These are phyloP conservation scores for Zapus hudsonius DNA, from an alignment of 2,113 vertebrate species.

Conservation along the genomic window DNA sequence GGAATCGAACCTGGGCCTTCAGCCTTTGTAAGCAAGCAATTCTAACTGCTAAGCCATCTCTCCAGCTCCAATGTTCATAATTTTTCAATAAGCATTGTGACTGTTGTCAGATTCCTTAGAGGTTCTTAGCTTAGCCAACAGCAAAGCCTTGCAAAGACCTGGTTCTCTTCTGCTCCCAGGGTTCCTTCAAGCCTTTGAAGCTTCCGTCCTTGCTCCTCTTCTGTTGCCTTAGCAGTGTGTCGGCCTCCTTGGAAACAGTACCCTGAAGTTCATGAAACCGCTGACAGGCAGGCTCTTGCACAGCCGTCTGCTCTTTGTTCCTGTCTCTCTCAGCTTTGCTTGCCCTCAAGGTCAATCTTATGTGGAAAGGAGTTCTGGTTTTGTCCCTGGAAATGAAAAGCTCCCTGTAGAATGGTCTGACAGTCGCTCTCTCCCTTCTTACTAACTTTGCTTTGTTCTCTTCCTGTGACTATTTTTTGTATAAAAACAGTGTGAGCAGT, in stretches of 20 bases:
- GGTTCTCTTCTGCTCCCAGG: not conserved
- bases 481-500: not conserved
- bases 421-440: not conserved
- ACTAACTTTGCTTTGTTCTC: not conserved
- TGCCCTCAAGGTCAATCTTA: constrained; percentile 7
- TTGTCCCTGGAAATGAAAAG: not conserved
- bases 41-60: no score
- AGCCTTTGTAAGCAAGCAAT: no score
- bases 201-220: not conserved
- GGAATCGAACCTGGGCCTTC: no score
- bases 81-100: not conserved
- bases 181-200: not conserved
- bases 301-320: not conserved
- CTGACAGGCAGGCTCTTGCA: not conserved
- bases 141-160: not conserved
- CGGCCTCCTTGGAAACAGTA: not conserved
- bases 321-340: not conserved
- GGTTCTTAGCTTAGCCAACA: not conserved
- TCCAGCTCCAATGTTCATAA: not conserved
- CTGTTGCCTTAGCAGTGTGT: not conserved
- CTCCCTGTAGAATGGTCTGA: not conserved
- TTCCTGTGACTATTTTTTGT: not conserved
- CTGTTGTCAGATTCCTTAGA: not conserved
- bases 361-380: not conserved
- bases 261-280: not conserved